These are phyloP conservation scores for Pontoporia blainvillei DNA, from an alignment of 2,113 vertebrate genomes.

Conservation along the genomic window DNA sequence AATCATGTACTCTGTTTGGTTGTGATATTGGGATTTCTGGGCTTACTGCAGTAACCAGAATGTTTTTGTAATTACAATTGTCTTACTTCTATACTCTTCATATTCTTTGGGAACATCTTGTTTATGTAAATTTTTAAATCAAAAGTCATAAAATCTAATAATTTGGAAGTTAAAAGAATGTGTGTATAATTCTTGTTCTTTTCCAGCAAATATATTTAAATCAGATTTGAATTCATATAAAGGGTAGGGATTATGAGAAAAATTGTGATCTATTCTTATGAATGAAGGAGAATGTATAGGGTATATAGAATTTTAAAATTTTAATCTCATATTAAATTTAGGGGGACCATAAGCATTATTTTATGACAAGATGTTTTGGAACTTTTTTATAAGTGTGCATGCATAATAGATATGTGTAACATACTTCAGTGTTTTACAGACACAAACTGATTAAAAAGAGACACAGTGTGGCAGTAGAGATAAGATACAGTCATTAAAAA, in stretches of 20 bases:
- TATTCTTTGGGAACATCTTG: not conserved
- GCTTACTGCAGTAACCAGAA: not conserved
- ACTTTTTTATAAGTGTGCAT: not conserved
- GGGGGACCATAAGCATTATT: not conserved
- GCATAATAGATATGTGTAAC: not conserved
- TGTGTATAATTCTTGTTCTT: not conserved
- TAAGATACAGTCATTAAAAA: conserved; percentile 34
- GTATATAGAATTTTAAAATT: not conserved
- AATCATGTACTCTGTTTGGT: not conserved
- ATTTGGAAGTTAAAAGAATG: not conserved
- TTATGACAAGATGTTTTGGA: not conserved
- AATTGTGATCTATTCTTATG: not conserved
- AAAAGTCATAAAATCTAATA: not conserved
- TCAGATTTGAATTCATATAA: not conserved
- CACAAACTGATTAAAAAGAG: conserved; percentile 11
- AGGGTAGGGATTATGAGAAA: not conserved
- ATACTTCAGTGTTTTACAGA: not conserved
- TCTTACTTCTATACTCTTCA: not conserved
- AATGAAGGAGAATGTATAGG: not conserved
- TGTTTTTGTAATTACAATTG: not conserved
- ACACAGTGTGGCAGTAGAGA: not conserved
- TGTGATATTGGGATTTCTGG: not conserved
- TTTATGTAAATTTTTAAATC: not conserved
- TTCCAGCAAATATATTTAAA: not conserved
- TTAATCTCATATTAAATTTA: not conserved